Conservation (phyloP, 2,113 vertebrate species). For the Psammodynastes pulverulentus region DNA sequence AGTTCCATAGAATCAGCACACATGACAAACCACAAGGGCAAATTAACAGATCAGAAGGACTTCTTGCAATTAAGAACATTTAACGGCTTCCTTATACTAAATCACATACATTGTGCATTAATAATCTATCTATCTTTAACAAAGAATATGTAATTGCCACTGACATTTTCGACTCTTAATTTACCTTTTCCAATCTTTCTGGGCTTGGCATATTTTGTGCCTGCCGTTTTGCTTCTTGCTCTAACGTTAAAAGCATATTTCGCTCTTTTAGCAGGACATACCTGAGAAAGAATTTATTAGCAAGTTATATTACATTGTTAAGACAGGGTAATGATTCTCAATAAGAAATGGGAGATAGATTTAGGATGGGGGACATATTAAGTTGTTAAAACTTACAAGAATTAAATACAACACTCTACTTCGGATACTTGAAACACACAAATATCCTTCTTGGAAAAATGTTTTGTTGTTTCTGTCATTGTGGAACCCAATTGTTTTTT, state of each 20-base stretch:
- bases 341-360: not conserved
- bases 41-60: not conserved
- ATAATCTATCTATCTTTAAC: not conserved
- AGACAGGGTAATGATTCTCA: not conserved
- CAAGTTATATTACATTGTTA: not conserved
- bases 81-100: not conserved
- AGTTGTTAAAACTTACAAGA: not conserved
- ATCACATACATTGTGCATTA: not conserved
- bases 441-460: not conserved
- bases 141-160: not conserved
- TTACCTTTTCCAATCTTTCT: conserved; percentile 89
- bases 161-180: not conserved
- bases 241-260: conserved; percentile 91
- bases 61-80: not conserved
- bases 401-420: not conserved
- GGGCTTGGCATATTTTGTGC: conserved; percentile 85
- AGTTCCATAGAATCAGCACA: not conserved
- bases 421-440: not conserved
- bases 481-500: not conserved
- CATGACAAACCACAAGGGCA: not conserved
- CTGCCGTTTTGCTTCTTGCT: conserved; percentile 89
- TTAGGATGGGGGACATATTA: not conserved
- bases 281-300: conserved; percentile 69
- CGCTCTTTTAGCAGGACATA: conserved; percentile 94
- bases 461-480: not conserved